Base-by-base conservation (phyloP, 2,797 vertebrate genomes). In the Loris lydekkerianus region DNA sequence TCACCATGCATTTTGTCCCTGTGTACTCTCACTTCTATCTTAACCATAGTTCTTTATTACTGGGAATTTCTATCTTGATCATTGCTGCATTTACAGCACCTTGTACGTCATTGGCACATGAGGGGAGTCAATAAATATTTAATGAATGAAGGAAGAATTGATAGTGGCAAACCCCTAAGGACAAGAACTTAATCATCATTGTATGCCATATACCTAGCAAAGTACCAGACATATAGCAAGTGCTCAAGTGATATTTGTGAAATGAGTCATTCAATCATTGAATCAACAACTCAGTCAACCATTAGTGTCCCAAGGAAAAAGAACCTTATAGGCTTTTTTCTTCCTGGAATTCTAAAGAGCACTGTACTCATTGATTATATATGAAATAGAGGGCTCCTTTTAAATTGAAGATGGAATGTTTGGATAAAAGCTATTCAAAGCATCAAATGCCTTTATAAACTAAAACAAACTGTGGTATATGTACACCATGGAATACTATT, bases 361-460 rank as follows among this genome's bases (percentile, higher is more conserved):
- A 4, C 70, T 88, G 60, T 7, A 5, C 27, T 83, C 37, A 56
- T 4, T 40, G 88, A 85, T 75, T 81, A 14, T 18, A 61, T 5
- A 40, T 40, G 17, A 86, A 91, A 89, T 96, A 83, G 7, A 77
- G 6, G 60, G 10, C n/a, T 15, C 46, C 63, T 61, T 93, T 92
- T 87, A 81, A 96, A 72, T 5, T 25, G 43, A 87, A 96, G 34
- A 40, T 34, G 10, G 34, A n/a, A 2, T 27, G 3, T 63, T 94
- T 89, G 6, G 43, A 60, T 92, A 80, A 84, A 92, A 87, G n/a
- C 37, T 90, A 7, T 17, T 65, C 76, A 53, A 56, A 75, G 21
- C 67, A 89, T 73, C 46, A 27, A 70, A 75, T 93, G 58, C 60
- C 69, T 31, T 37, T 77, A 76, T 37, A 95, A 96, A 95, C 29